These are phyloP conservation scores for Ernsta delagoae DNA, from an alignment of 2,888 invertebrate species.

Conservation along the genomic window DNA sequence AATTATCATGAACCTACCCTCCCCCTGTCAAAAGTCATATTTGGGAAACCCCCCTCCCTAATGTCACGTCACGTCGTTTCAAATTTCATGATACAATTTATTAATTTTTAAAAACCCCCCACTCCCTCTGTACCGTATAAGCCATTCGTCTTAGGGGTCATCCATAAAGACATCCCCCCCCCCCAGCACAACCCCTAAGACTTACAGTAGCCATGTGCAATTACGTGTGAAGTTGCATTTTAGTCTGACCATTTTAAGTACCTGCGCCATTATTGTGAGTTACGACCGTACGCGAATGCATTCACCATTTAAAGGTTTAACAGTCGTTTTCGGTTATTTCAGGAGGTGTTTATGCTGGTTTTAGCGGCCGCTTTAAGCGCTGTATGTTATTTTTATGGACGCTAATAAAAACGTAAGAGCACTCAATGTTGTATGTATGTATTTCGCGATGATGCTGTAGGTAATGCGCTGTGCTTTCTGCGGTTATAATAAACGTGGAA, in stretches of 20 bases:
- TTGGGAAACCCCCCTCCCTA: too few species aligned
- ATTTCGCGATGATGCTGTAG: constrained; percentile 3
- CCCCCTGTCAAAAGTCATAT: too few species aligned
- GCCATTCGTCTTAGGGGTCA: too few species aligned
- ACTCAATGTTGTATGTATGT: constrained; percentile 1
- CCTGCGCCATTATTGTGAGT: constrained; percentile 55
- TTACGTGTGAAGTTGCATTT: constrained; percentile 10
- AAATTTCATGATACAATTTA: too few species aligned
- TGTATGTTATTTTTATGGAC: constrained; percentile 63
- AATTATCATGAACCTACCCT: too few species aligned
- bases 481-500: too few species aligned
- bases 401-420: constrained; percentile 63
- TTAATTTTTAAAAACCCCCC: too few species aligned
- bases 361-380: constrained; percentile 66
- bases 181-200: too few species aligned
- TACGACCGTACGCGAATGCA: constrained; percentile 46
- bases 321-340: constrained; percentile 66
- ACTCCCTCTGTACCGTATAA: too few species aligned
- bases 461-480: too few species aligned
- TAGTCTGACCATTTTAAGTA: not conserved
- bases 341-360: constrained; percentile 57
- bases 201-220: not conserved
- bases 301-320: constrained; percentile 41
- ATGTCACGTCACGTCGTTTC: too few species aligned
- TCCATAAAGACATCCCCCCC: too few species aligned